A percentile compares a stretch with the other conserved stretches of the same genome.
phyloP scores from a whole-genome alignment of 1,140 invertebrate species.

The Protaetia brevitarsis region DNA sequence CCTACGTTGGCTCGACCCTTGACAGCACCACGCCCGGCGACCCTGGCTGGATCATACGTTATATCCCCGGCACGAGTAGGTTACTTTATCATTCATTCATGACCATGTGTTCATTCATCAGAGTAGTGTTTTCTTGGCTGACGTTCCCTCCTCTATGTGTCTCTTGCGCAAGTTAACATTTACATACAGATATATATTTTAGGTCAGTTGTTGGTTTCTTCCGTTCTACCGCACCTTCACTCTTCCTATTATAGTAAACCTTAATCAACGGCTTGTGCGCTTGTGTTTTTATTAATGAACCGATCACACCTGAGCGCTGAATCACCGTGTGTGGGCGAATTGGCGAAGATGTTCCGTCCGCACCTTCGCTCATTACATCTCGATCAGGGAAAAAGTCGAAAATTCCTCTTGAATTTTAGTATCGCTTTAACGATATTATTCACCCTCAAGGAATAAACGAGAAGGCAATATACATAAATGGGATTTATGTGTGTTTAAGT shows the following conservation, averaged over 20 bases:
- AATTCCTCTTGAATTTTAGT: not conserved
- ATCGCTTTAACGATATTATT: not conserved
- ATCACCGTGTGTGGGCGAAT: conserved; percentile 34
- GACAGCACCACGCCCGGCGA: conserved; percentile 38
- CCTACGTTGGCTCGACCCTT: conserved; percentile 25
- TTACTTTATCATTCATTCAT: conserved; percentile 44
- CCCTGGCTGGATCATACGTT: conserved; percentile 37
- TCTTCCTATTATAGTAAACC: conserved; percentile 40
- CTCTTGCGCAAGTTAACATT: conserved; percentile 35
- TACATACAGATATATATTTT: conserved; percentile 36
- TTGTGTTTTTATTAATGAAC: conserved; percentile 41
- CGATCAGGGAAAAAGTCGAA: not conserved
- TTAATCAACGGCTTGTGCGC: conserved; percentile 34
- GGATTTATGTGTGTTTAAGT: too few relatives aligned
- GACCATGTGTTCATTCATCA: conserved; percentile 45
- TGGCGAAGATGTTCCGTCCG: conserved; percentile 26
- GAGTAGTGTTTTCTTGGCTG: conserved; percentile 25
- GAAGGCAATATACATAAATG: too few relatives aligned
- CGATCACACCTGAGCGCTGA: conserved; percentile 39
- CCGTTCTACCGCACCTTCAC: conserved; percentile 35
- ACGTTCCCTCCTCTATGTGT: conserved; percentile 27
- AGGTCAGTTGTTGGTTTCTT: conserved; percentile 36
- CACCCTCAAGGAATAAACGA: too few relatives aligned
- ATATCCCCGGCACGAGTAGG: conserved; percentile 34
- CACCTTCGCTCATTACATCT: conserved; percentile 10